A percentile compares a stretch with the other conserved stretches of the same genome.
Conservation (phyloP, 2,797 vertebrate genomes). For the Mus spretus region DNA sequence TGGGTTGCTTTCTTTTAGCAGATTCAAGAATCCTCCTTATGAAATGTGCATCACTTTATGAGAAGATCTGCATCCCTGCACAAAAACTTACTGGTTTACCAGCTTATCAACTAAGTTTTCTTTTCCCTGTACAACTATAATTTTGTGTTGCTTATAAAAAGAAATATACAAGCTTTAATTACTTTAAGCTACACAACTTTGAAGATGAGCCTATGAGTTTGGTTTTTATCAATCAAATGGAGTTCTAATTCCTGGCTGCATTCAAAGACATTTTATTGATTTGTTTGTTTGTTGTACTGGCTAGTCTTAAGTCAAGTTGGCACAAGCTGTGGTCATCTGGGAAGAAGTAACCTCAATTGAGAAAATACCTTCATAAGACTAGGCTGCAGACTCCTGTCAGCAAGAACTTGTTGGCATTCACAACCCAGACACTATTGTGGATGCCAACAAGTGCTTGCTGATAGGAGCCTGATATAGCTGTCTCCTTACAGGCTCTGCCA, state of each 20-base stretch:
- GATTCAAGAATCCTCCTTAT: not conserved
- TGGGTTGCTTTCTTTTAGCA: not conserved
- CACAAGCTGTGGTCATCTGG: not conserved
- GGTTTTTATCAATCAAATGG: not conserved
- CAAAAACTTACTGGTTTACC: not conserved
- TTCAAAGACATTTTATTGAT: not conserved
- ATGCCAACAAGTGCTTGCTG: too few relatives aligned
- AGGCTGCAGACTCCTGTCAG: not conserved
- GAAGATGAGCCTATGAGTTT: not conserved
- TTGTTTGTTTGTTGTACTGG: not conserved
- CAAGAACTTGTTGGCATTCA: too few relatives aligned
- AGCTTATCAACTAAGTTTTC: not conserved
- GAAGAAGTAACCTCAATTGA: not conserved
- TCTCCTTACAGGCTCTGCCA: too few relatives aligned
- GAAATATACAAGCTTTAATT: not conserved
- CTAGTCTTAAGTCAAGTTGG: not conserved
- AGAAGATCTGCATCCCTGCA: not conserved
- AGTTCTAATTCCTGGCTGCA: not conserved
- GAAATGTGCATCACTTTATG: not conserved
- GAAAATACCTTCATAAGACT: not conserved
- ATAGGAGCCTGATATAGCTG: too few relatives aligned
- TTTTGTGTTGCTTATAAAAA: not conserved
- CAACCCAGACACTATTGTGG: too few relatives aligned
- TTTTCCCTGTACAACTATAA: not conserved
- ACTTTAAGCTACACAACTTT: not conserved